Evolutionary conservation across 2,888 invertebrate genomes (phyloP).

Genomic region (Lordiphosa fenestrarum): DNA sequence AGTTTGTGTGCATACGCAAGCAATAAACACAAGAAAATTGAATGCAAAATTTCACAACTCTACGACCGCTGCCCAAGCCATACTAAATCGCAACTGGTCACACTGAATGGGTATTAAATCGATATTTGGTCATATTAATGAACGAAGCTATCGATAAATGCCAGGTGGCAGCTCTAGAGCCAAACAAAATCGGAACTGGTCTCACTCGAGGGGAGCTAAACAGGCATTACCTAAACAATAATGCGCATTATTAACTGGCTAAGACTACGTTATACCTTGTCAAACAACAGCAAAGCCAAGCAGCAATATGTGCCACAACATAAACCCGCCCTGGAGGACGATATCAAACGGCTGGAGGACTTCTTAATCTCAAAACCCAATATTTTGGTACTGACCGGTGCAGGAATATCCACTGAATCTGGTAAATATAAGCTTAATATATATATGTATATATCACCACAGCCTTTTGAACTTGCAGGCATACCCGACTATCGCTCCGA

Average conservation of each 20-base stretch:
- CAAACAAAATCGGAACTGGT: no score
- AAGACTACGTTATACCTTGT: constrained; percentile 40
- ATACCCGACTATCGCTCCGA: constrained; percentile 97
- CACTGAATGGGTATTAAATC: no score
- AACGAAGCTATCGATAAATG: no score
- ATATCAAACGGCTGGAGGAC: constrained; percentile 80
- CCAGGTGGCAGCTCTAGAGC: no score
- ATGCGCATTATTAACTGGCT: constrained; percentile 68
- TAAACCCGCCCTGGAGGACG: constrained; percentile 83
- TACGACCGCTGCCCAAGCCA: constrained; percentile 26
- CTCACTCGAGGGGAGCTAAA: no score
- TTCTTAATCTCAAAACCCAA: constrained; percentile 79
- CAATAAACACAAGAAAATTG: constrained; percentile 45
- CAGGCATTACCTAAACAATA: no score
- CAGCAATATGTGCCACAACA: constrained; percentile 86
- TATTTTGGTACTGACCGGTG: constrained; percentile 90
- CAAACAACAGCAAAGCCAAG: constrained; percentile 40
- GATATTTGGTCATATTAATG: constrained; percentile 1
- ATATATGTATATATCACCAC: no score
- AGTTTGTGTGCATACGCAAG: constrained; percentile 13
- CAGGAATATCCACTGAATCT: constrained; percentile 98
- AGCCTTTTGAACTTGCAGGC: constrained; percentile 81
- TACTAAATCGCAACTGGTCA: constrained; percentile 2
- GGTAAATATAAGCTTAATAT: constrained; percentile 80
- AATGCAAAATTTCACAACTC: constrained; percentile 31